Evolutionary conservation across 2,888 invertebrate genomes (phyloP).

Genomic region (Xestia sexstrigata): DNA sequence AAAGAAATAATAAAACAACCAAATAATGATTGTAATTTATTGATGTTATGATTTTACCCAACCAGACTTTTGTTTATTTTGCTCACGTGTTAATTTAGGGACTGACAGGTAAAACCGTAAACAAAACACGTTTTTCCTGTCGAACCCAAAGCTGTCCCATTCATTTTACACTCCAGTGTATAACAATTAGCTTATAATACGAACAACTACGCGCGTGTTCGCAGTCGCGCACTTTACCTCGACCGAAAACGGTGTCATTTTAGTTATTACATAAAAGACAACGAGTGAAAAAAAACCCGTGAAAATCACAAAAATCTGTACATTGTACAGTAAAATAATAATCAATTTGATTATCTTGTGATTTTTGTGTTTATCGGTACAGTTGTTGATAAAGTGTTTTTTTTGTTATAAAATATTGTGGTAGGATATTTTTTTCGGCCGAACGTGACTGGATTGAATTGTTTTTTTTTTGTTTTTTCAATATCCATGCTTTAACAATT

Average conservation of each 20-base stretch:
- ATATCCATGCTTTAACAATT: not conserved
- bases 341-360: slow-evolving; percentile 24
- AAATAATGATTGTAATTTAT: not conserved
- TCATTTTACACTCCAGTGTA: slow-evolving; percentile 38
- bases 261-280: not conserved
- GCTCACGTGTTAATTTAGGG: not conserved
- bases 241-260: not conserved
- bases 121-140: not conserved
- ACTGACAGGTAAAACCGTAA: not conserved
- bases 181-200: slow-evolving; percentile 44
- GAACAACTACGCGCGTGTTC: not conserved
- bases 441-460: slow-evolving; percentile 9
- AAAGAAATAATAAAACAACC: not conserved
- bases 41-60: not conserved
- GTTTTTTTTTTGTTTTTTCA: not conserved
- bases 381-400: slow-evolving; percentile 14
- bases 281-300: slow-evolving; percentile 18
- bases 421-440: slow-evolving; percentile 32
- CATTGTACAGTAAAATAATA: slow-evolving; percentile 14
- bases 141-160: slow-evolving; percentile 1
- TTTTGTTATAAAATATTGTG: not conserved
- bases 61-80: not conserved
- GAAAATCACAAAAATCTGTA: slow-evolving; percentile 19
- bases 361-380: slow-evolving; percentile 19
- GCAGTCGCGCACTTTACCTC: slow-evolving; percentile 36